phyloP scores from a whole-genome alignment of 2,797 vertebrate species.

The Halcyon chelicuti region DNA sequence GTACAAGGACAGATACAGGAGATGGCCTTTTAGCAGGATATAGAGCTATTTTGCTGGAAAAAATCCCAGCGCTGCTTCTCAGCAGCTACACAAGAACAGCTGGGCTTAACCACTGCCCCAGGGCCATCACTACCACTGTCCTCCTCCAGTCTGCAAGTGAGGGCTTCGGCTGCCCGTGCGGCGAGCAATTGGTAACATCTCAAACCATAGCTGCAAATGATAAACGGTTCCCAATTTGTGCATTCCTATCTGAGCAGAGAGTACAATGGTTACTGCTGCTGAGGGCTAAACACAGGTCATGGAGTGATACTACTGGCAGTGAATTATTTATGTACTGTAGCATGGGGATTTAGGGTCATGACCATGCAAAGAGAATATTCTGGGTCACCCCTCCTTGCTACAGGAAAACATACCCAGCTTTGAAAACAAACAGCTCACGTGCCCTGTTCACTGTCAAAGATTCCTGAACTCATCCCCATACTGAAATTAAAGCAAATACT shows the following conservation, averaged over 20 bases:
- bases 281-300: neutral
- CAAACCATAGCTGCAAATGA: neutral
- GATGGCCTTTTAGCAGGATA: neutral
- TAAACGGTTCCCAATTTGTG: neutral
- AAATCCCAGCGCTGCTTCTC: neutral
- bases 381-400: neutral
- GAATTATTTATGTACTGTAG: conserved; percentile 3
- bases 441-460: neutral
- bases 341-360: neutral
- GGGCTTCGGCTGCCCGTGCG: neutral
- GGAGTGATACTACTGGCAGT: neutral
- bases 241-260: neutral
- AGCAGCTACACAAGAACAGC: neutral
- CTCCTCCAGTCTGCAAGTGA: neutral
- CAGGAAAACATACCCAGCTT: neutral
- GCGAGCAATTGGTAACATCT: neutral
- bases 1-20: neutral
- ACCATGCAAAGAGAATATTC: neutral
- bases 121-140: neutral
- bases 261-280: neutral
- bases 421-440: neutral
- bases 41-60: neutral
- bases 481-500: neutral
- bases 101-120: neutral
- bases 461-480: neutral